These are phyloP conservation scores for Phortica variegata DNA, from an alignment of 1,140 invertebrate species.

Conservation along the genomic window DNA sequence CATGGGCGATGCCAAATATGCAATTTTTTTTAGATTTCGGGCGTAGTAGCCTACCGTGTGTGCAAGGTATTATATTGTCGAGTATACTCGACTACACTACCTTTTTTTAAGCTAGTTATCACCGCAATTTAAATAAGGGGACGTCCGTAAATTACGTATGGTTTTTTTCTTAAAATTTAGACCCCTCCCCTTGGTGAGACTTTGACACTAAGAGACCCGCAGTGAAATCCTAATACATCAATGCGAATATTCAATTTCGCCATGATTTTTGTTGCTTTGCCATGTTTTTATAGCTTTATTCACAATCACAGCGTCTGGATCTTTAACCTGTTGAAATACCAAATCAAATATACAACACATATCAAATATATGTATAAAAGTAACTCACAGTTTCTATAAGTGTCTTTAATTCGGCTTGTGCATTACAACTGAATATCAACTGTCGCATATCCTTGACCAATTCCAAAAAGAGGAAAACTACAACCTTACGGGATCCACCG, in stretches of 20 bases:
- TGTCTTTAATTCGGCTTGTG: conserved; percentile 30
- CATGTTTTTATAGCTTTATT: conserved; percentile 73
- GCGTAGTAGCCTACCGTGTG: too few species aligned
- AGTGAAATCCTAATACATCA: too few species aligned
- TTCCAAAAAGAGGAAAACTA: conserved; percentile 75
- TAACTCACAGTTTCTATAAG: conserved; percentile 38
- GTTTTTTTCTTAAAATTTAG: too few species aligned
- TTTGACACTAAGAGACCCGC: too few species aligned
- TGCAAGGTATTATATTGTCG: too few species aligned
- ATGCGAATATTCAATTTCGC: conserved; percentile 42
- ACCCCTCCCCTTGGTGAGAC: too few species aligned
- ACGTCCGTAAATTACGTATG: too few species aligned
- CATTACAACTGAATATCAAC: conserved; percentile 28
- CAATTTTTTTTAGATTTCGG: too few species aligned
- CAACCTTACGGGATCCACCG: conserved; percentile 78
- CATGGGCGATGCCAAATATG: too few species aligned
- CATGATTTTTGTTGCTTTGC: conserved; percentile 58
- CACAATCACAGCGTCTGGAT: conserved; percentile 61
- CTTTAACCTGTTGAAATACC: conserved; percentile 29
- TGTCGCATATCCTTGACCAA: conserved; percentile 66
- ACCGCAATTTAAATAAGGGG: too few species aligned
- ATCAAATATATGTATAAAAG: neutral
- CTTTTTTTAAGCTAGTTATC: too few species aligned
- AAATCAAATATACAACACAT: neutral
- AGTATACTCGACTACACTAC: too few species aligned